Conservation (phyloP, 2,797 vertebrate species). For the Pseudochromis fuscus region DNA sequence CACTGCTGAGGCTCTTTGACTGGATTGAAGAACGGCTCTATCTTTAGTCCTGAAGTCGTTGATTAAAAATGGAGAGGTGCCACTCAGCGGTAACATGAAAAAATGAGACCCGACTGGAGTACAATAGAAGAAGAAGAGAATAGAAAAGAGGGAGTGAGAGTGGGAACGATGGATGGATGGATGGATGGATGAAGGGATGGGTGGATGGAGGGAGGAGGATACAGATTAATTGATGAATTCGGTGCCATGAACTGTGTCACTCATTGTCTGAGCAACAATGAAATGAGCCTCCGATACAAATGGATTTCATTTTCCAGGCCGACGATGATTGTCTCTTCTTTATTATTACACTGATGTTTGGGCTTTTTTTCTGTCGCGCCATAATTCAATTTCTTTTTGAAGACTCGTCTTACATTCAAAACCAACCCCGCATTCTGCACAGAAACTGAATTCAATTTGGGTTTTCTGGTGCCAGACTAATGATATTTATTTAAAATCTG, state of each 20-base stretch:
- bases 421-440: neutral
- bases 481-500: neutral
- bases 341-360: slow-evolving; percentile 35
- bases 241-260: slow-evolving; percentile 45
- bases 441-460: neutral
- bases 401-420: neutral
- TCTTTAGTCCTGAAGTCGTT: slow-evolving; percentile 50
- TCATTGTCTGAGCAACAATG: slow-evolving; percentile 62
- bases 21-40: slow-evolving; percentile 15
- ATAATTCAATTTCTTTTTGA: slow-evolving; percentile 34
- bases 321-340: slow-evolving; percentile 45
- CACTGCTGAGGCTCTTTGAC: slow-evolving; percentile 20
- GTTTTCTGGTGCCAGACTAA: neutral
- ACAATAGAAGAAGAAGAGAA: slow-evolving; percentile 37
- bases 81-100: slow-evolving; percentile 33
- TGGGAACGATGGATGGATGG: neutral
- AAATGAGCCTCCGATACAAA: slow-evolving; percentile 47
- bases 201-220: slow-evolving; percentile 34
- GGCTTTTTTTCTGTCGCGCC: neutral
- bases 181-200: slow-evolving; percentile 8
- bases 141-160: neutral
- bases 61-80: slow-evolving; percentile 65
- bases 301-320: slow-evolving; percentile 53
- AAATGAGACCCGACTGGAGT: slow-evolving; percentile 14
- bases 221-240: slow-evolving; percentile 56